Conservation (phyloP, 2,113 vertebrate genomes). For the Neogobius melanostomus region DNA sequence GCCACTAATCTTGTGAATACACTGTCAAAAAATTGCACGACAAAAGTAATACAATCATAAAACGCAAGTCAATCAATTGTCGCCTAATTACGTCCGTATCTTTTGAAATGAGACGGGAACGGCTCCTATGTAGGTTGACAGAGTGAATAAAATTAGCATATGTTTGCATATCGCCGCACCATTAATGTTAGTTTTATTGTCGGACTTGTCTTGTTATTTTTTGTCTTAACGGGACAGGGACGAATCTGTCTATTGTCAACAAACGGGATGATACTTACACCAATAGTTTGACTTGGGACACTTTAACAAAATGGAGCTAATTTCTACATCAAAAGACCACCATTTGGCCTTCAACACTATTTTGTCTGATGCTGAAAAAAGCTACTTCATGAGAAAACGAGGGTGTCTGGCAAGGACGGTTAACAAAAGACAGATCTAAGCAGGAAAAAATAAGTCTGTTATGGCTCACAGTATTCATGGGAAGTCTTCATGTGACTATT, state of each 20-base stretch:
- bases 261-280: conserved; percentile 11
- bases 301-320: conserved; percentile 48
- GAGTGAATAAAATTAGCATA: conserved; percentile 72
- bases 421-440: conserved; percentile 56
- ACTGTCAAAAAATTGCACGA: conserved; percentile 61
- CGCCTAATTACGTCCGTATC: conserved; percentile 66
- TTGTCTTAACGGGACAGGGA: conserved; percentile 39
- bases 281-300: conserved; percentile 28
- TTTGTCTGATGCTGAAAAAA: conserved; percentile 44
- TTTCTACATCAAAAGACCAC: conserved; percentile 40
- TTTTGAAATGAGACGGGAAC: conserved; percentile 58
- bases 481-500: conserved; percentile 55
- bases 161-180: conserved; percentile 60
- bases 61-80: conserved; percentile 74
- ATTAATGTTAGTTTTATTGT: conserved; percentile 67
- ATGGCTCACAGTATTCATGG: conserved; percentile 57
- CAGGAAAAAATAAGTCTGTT: conserved; percentile 39
- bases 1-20: conserved; percentile 66
- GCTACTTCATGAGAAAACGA: conserved; percentile 34
- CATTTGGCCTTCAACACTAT: conserved; percentile 24
- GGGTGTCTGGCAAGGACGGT: conserved; percentile 27
- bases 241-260: background rate
- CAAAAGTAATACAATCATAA: conserved; percentile 67
- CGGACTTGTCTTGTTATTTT: conserved; percentile 29
- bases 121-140: conserved; percentile 66